Percentiles rank a stretch among this genome's conserved stretches.
These are phyloP conservation scores for Gasterosteus aculeatus DNA, from an alignment of 2,113 vertebrate species.

Conservation along the genomic window DNA sequence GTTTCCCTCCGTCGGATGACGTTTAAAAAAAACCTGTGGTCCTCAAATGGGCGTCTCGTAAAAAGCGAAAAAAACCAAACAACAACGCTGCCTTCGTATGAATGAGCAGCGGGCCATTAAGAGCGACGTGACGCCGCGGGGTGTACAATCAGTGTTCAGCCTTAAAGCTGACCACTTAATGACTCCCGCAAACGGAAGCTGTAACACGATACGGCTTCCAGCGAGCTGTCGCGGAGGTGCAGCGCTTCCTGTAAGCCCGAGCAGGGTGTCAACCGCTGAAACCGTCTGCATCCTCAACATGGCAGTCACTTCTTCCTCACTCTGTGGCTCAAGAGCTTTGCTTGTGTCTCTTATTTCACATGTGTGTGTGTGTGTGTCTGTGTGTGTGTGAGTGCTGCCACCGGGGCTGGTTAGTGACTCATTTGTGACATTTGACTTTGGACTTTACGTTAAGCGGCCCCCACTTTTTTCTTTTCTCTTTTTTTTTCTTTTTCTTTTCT, in stretches of 20 bases:
- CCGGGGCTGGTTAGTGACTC: conserved; percentile 64
- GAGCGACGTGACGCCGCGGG: not conserved
- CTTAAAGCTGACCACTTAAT: conserved; percentile 46
- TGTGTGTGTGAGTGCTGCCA: conserved; percentile 38
- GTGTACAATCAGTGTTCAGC: conserved; percentile 33
- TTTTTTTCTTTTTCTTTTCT: not conserved
- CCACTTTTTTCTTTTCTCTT: conserved; percentile 14
- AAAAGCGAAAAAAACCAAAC: not conserved
- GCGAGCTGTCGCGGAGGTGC: conserved; percentile 22
- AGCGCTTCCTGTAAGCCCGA: conserved; percentile 66
- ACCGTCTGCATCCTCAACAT: conserved; percentile 64
- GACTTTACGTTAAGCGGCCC: conserved; percentile 28
- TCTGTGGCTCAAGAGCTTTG: conserved; percentile 34
- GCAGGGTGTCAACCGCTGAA: conserved; percentile 53
- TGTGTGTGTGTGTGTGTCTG: no score
- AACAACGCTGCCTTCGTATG: not conserved
- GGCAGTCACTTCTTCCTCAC: conserved; percentile 54
- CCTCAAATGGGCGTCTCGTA: conserved; percentile 4
- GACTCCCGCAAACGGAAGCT: conserved; percentile 18
- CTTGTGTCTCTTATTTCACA: conserved; percentile 27
- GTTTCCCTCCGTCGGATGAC: not conserved
- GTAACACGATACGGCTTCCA: conserved; percentile 28
- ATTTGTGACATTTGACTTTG: conserved; percentile 67
- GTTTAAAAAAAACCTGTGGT: conserved; percentile 4
- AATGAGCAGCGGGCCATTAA: conserved; percentile 49